Evolutionary conservation across 2,888 invertebrate species (phyloP).

Genomic region (Pammene aurita): DNA sequence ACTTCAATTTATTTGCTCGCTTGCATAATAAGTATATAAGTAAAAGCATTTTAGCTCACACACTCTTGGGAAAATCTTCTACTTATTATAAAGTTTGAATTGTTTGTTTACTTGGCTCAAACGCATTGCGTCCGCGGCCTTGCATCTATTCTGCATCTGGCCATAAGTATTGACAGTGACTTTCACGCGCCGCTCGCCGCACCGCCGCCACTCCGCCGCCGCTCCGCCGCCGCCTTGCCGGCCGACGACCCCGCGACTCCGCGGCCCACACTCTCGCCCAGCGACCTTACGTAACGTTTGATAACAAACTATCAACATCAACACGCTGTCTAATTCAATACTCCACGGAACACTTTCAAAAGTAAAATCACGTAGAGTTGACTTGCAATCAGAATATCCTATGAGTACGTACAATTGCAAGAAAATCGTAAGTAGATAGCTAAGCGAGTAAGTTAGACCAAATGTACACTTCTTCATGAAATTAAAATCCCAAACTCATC

Average conservation of each 20-base stretch:
- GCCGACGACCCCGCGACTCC: constrained; percentile 4
- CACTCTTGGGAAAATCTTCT: no score
- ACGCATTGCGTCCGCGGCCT: constrained; percentile 5
- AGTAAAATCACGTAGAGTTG: background rate
- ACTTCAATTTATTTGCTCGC: background rate
- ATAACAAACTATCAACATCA: constrained; percentile 11
- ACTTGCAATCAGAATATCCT: no score
- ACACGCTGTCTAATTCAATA: background rate
- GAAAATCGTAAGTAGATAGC: no score
- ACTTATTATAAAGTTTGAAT: background rate
- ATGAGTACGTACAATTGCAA: no score
- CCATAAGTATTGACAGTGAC: constrained; percentile 15
- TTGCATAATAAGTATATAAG: no score
- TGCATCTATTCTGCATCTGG: constrained; percentile 37
- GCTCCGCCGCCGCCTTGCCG: background rate
- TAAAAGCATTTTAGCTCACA: no score
- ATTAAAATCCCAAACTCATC: no score
- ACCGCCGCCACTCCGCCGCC: no score
- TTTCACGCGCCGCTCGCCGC: constrained; percentile 15
- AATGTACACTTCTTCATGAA: no score
- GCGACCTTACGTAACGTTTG: constrained; percentile 2
- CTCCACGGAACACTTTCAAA: no score
- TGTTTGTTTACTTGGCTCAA: background rate
- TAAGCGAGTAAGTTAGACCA: no score
- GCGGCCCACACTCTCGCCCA: background rate